Base-by-base conservation (phyloP, 2,888 invertebrate genomes). In the Eupeodes luniger region DNA sequence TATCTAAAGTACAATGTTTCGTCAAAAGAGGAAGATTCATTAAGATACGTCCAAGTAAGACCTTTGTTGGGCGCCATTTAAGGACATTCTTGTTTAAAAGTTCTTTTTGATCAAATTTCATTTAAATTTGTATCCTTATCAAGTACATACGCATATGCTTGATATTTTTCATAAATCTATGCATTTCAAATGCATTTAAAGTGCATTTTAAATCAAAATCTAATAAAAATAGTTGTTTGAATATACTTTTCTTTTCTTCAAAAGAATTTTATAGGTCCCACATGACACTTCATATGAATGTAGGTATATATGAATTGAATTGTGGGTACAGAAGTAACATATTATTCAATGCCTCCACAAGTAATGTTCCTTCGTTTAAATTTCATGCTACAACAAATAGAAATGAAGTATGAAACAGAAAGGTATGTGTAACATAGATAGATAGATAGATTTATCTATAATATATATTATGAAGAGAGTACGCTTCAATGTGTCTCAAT, bases 351-450 rank as follows among this genome's bases (percentile, higher is more conserved):
- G 11, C 64, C 27, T 67, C 12, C 66, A 57, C 77, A 51, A 79
- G 69, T 66, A 34, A 53, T 51, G 40, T 44, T 72, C 49, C 78
- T 80, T 64, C 55, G 51, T 62, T 79, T 72, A 62, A 72, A 72
- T 80, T 80, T 72, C 70, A 80, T 47, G 79, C 53, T 80, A 64
- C 79, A 80, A 70, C 64, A 80, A 80, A 80, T 80, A 72, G 57
- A 72, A 72, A 55, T 55, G 72, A 64, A 79, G 55, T 64, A 64
- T 61, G 49, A 75, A 16, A 61, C 27, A 47, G 14, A 64, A 7
- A 64, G 12, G 62, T 27, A 10, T 55, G 16, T 53, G 34, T 49
- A 27, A 61, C 12, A 10, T 61, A 67, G n/a, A 34, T 40, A 69
- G 40, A 16, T 34, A 59, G 27, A 11, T 47, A 36, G 7, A 59